phyloP scores from a whole-genome alignment of 2,888 invertebrate genomes.

The Macrosoma leucophasiata region DNA sequence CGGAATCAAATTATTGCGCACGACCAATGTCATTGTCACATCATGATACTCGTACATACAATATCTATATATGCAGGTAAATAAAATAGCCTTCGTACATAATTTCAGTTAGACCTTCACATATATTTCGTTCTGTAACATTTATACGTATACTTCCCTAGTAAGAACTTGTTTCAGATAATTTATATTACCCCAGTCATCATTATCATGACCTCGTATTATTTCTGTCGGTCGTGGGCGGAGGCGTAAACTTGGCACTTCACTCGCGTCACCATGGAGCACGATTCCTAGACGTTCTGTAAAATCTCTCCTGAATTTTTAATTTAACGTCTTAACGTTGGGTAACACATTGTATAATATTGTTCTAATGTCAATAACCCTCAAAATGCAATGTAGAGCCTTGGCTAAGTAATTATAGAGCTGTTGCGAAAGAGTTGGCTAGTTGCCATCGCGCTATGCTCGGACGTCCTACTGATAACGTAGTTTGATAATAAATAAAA shows the following conservation, averaged over 20 bases:
- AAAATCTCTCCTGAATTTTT: constrained; percentile 39
- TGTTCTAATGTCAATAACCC: constrained; percentile 69
- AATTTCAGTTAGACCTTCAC: no score
- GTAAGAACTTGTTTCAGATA: constrained; percentile 10
- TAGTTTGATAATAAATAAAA: constrained; percentile 33
- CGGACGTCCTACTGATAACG: constrained; percentile 46
- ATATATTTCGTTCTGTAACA: no score
- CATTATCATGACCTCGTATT: constrained; percentile 47
- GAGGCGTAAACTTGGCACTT: constrained; percentile 63
- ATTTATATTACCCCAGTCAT: constrained; percentile 26
- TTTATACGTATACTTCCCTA: no score
- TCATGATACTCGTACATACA: no score
- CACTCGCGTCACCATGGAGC: constrained; percentile 33
- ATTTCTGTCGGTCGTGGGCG: constrained; percentile 47
- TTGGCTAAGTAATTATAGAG: constrained; percentile 63
- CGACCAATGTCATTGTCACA: constrained; percentile 12
- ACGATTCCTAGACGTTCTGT: constrained; percentile 34
- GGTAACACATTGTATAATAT: constrained; percentile 55
- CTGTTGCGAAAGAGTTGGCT: constrained; percentile 67
- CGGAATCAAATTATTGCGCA: constrained; percentile 25
- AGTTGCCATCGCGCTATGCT: constrained; percentile 46
- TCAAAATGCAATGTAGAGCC: constrained; percentile 67
- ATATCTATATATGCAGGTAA: no score
- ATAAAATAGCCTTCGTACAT: no score
- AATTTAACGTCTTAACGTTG: constrained; percentile 37